Evolutionary conservation across 1,140 invertebrate species (phyloP).

Genomic region (Trichogramma pretiosum): DNA sequence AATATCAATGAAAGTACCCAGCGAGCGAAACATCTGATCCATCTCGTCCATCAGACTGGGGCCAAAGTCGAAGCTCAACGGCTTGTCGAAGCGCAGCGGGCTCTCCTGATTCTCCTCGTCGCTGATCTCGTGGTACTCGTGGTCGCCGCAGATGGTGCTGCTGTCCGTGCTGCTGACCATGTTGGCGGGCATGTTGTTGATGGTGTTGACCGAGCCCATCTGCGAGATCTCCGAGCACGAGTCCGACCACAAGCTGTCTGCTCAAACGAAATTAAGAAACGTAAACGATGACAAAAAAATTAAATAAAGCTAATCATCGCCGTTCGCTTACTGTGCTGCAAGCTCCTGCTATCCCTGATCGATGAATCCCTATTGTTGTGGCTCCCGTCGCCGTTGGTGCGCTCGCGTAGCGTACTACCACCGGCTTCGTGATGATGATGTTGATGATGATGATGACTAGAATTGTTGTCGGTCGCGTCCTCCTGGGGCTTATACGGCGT

Average conservation of each 20-base stretch:
- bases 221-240: slow-evolving; percentile 36
- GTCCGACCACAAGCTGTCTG: slow-evolving; percentile 40
- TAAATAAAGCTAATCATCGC: no score
- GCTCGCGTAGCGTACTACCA: slow-evolving; percentile 26
- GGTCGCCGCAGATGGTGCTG: slow-evolving; percentile 44
- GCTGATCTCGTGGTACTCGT: slow-evolving; percentile 88
- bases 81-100: slow-evolving; percentile 40
- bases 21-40: slow-evolving; percentile 82
- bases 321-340: no score
- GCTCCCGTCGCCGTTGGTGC: slow-evolving; percentile 27
- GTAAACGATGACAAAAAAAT: no score
- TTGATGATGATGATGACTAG: no score
- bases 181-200: slow-evolving; percentile 23
- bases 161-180: slow-evolving; percentile 29
- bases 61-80: slow-evolving; percentile 73
- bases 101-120: slow-evolving; percentile 66
- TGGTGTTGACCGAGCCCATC: slow-evolving; percentile 26
- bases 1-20: slow-evolving; percentile 40
- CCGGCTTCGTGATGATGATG: no score
- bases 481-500: slow-evolving; percentile 81
- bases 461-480: slow-evolving; percentile 47
- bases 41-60: slow-evolving; percentile 91
- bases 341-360: slow-evolving; percentile 11
- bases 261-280: no score
- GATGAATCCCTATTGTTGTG: slow-evolving; percentile 9